Evolutionary conservation across 2,113 vertebrate genomes (phyloP).

Genomic region (Sphyrna mokarran): DNA sequence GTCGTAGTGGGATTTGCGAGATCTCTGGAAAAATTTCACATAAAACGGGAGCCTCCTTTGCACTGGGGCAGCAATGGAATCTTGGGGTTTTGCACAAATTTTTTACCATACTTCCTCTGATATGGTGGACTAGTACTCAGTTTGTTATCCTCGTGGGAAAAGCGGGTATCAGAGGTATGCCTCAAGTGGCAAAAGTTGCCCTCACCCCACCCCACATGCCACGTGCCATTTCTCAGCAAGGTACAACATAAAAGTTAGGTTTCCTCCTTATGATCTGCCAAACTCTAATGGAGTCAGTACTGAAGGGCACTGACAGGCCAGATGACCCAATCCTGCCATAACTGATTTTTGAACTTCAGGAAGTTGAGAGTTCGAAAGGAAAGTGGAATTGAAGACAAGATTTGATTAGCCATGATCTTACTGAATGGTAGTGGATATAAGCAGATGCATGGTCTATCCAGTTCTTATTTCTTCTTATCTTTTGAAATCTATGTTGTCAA

Average conservation of each 20-base stretch:
- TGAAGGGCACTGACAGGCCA: background rate
- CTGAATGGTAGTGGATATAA: too few relatives aligned
- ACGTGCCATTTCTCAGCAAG: background rate
- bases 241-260: background rate
- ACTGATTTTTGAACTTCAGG: background rate
- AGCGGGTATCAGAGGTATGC: background rate
- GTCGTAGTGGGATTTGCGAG: too few relatives aligned
- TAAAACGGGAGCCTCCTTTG: background rate
- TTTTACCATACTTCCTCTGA: background rate
- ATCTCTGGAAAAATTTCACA: too few relatives aligned
- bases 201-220: too few relatives aligned
- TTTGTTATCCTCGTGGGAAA: background rate
- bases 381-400: too few relatives aligned
- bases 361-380: too few relatives aligned
- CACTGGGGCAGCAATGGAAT: background rate
- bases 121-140: background rate
- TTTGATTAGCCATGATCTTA: too few relatives aligned
- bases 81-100: background rate
- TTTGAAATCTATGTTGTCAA: too few relatives aligned
- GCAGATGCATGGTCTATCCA: too few relatives aligned
- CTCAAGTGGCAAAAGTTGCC: background rate
- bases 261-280: background rate
- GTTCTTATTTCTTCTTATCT: too few relatives aligned
- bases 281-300: background rate
- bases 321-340: background rate